phyloP scores from a whole-genome alignment of 2,797 vertebrate species.

The Coregonus sp. region DNA sequence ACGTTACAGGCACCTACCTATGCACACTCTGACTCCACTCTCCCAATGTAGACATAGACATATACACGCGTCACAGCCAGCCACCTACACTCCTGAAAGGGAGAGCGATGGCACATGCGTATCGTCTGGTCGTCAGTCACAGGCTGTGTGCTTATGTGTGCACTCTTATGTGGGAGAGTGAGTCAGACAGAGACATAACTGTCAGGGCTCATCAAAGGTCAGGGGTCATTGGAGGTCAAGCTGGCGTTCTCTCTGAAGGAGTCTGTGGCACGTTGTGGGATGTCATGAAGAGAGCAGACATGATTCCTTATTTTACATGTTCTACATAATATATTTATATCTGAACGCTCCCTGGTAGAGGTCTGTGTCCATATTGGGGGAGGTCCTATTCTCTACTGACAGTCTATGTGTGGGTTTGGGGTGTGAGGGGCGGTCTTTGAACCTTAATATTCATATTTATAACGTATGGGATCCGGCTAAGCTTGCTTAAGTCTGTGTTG shows the following conservation, averaged over 20 bases:
- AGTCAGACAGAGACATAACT: background rate
- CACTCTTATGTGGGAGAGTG: no score
- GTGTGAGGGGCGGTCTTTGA: background rate
- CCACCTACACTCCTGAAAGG: background rate
- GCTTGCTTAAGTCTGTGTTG: slow-evolving; percentile 72
- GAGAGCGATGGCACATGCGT: no score
- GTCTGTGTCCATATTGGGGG: background rate
- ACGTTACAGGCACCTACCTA: no score
- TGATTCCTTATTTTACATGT: background rate
- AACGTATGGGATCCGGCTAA: slow-evolving; percentile 64
- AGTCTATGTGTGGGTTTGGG: background rate
- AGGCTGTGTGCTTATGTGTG: background rate
- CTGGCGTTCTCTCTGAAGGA: background rate
- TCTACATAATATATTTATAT: background rate
- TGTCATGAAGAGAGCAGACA: background rate
- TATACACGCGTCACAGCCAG: background rate
- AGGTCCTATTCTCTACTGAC: background rate
- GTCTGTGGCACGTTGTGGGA: background rate
- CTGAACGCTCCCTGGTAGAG: background rate
- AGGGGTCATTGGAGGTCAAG: background rate
- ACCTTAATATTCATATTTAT: slow-evolving; percentile 72
- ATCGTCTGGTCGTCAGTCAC: background rate
- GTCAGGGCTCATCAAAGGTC: background rate
- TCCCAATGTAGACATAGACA: no score
- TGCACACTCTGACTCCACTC: no score